Conservation (phyloP, 2,797 vertebrate species). For the Oceanodroma leucorhoa region DNA sequence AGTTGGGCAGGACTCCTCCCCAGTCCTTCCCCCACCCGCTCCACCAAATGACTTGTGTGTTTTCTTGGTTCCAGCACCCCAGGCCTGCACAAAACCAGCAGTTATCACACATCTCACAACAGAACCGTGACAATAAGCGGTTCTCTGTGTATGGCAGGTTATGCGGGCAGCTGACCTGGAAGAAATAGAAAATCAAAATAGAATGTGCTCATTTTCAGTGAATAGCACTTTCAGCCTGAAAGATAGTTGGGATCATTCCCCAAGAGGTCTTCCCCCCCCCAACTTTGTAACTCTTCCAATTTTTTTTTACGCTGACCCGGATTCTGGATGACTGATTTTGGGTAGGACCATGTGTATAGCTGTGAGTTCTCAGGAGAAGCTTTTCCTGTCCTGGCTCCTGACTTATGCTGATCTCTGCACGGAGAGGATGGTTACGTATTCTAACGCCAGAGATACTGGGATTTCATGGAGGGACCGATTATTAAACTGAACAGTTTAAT, state of each 20-base stretch:
- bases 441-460: fast-evolving
- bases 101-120: neutral
- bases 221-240: neutral
- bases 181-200: slow-evolving; percentile 14
- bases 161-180: neutral
- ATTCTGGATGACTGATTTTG: neutral
- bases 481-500: neutral
- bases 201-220: neutral
- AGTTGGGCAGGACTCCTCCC: neutral
- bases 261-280: neutral
- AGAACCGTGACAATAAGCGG: neutral
- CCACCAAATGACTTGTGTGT: fast-evolving
- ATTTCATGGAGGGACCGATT: neutral
- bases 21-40: neutral
- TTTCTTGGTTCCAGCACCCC: neutral
- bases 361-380: neutral
- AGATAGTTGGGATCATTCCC: neutral
- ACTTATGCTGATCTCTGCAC: neutral
- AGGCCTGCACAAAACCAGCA: neutral
- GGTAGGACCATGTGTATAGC: neutral
- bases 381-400: neutral
- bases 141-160: neutral
- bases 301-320: neutral
- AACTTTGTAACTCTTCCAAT: neutral
- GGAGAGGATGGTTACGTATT: neutral